Conservation (phyloP, 2,888 invertebrate species). For the Lasioglossum calceatum region DNA sequence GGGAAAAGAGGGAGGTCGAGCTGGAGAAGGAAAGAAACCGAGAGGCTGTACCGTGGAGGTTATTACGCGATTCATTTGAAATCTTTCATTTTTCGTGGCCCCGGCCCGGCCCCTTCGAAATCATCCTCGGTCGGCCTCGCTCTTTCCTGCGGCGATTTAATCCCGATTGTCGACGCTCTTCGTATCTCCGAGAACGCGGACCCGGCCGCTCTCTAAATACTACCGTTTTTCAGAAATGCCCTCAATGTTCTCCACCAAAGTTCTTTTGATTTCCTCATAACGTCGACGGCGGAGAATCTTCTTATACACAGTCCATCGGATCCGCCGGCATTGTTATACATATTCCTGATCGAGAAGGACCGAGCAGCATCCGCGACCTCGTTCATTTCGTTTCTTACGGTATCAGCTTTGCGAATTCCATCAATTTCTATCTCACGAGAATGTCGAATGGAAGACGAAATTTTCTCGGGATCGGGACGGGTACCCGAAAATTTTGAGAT, state of each 20-base stretch:
- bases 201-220: too few species aligned
- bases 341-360: neutral
- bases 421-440: neutral
- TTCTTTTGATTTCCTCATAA: neutral
- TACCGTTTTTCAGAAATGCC: neutral
- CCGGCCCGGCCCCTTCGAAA: conserved; percentile 5
- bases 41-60: conserved; percentile 63
- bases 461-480: too few species aligned
- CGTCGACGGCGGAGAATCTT: neutral
- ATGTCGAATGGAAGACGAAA: neutral
- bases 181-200: neutral
- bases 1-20: conserved; percentile 39
- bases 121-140: neutral
- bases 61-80: conserved; percentile 83
- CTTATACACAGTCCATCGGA: neutral
- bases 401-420: neutral
- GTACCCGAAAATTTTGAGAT: too few species aligned
- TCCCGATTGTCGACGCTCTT: neutral
- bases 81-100: conserved; percentile 69
- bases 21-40: conserved; percentile 36
- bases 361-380: neutral
- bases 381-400: neutral
- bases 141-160: neutral
- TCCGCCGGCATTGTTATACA: neutral
- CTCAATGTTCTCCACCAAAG: neutral